A percentile compares a stretch with the other conserved stretches of the same genome.
Evolutionary conservation across 2,888 invertebrate species (phyloP).

Genomic region (Oegoconia quadripuncta): DNA sequence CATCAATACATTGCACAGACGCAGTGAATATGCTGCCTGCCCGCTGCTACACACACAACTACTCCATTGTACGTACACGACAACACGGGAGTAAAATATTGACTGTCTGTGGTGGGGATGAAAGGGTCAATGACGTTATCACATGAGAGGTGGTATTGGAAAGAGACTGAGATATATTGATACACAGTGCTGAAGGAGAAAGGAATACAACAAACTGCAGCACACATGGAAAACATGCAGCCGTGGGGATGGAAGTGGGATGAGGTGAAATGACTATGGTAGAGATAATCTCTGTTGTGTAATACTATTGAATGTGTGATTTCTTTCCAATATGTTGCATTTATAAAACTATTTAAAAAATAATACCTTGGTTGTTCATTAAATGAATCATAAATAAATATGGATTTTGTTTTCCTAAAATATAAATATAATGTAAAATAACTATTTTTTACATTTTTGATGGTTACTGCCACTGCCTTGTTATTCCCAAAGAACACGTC

Average conservation of each 20-base stretch:
- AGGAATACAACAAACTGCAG: slow-evolving; percentile 45
- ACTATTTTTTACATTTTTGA: too few relatives aligned
- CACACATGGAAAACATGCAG: slow-evolving; percentile 10
- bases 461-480: too few relatives aligned
- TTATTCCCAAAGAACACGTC: too few relatives aligned
- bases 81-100: slow-evolving; percentile 43
- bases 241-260: not conserved
- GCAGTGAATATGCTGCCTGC: slow-evolving; percentile 28
- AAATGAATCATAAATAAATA: too few relatives aligned
- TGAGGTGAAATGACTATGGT: too few relatives aligned
- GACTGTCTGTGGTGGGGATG: slow-evolving; percentile 53
- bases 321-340: too few relatives aligned
- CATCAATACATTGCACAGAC: slow-evolving; percentile 66
- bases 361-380: too few relatives aligned
- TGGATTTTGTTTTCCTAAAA: too few relatives aligned
- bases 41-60: slow-evolving; percentile 49
- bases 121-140: slow-evolving; percentile 65
- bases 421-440: too few relatives aligned
- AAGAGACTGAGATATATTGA: slow-evolving; percentile 25
- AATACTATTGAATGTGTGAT: too few relatives aligned
- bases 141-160: slow-evolving; percentile 31
- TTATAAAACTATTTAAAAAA: too few relatives aligned
- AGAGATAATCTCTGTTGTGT: not conserved
- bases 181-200: slow-evolving; percentile 27
- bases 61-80: slow-evolving; percentile 13